These are phyloP conservation scores for Brachycybe producta DNA, from an alignment of 2,888 invertebrate species.

Conservation along the genomic window DNA sequence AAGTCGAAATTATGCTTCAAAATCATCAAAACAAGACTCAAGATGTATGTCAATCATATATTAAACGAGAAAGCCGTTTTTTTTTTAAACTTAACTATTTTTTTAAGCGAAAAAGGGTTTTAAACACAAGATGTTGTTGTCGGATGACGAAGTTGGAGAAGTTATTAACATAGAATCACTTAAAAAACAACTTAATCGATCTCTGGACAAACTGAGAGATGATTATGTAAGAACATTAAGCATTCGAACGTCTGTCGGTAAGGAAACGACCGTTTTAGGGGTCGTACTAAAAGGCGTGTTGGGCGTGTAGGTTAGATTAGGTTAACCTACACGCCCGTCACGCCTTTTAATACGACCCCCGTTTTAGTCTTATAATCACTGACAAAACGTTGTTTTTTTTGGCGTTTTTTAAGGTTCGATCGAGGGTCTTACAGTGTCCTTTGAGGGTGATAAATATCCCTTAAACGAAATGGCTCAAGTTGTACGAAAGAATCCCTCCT, in stretches of 20 bases:
- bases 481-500: conserved; percentile 70
- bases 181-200: conserved; percentile 50
- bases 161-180: conserved; percentile 55
- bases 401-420: conserved; percentile 47
- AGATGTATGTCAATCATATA: no score
- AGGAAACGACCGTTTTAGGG: not conserved
- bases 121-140: conserved; percentile 46
- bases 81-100: conserved; percentile 21
- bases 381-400: conserved; percentile 1
- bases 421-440: conserved; percentile 57
- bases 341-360: no score
- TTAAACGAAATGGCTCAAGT: conserved; percentile 81
- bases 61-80: no score
- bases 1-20: no score
- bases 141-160: conserved; percentile 55
- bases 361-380: not conserved
- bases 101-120: conserved; percentile 33
- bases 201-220: conserved; percentile 57
- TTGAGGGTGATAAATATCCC: conserved; percentile 66
- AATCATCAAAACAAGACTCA: no score
- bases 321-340: not conserved
- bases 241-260: conserved; percentile 46
- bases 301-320: not conserved
- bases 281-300: not conserved
- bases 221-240: conserved; percentile 67